A percentile compares a stretch with the other conserved stretches of the same genome.
Evolutionary conservation across 2,113 vertebrate species (phyloP).

Genomic region (Cyanoramphus novaezelandiae): DNA sequence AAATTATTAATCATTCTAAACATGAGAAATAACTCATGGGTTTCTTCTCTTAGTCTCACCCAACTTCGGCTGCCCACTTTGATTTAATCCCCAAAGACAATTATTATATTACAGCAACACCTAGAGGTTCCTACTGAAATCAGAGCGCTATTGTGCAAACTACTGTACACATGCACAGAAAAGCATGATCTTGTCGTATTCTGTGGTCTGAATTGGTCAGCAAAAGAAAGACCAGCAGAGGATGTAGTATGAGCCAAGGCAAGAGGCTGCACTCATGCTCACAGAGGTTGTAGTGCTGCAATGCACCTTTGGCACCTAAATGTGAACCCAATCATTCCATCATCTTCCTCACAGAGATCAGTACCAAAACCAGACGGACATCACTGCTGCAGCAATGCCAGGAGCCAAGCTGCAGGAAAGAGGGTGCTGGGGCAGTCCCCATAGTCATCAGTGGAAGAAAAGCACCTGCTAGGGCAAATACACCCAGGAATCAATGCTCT

Average conservation of each 20-base stretch:
- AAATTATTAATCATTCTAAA: slow-evolving; percentile 62
- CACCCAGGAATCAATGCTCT: background rate
- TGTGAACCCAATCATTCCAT: background rate
- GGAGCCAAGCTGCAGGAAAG: background rate
- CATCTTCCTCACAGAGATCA: background rate
- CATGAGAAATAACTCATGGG: background rate
- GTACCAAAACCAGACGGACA: background rate
- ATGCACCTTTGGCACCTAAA: background rate
- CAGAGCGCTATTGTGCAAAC: background rate
- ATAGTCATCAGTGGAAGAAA: background rate
- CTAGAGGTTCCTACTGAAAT: slow-evolving; percentile 40
- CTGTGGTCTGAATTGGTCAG: background rate
- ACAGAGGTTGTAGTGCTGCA: background rate
- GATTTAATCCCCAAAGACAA: slow-evolving; percentile 16
- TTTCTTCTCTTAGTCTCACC: slow-evolving; percentile 5
- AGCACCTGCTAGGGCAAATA: background rate
- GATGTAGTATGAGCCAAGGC: background rate
- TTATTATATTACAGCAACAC: slow-evolving; percentile 58
- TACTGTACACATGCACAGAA: background rate
- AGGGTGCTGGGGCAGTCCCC: background rate
- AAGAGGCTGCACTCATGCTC: fast-evolving
- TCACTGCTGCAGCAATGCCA: fast-evolving
- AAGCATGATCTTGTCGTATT: background rate
- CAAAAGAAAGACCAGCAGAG: background rate
- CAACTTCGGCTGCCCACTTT: slow-evolving; percentile 34